Conservation (phyloP, 1,140 invertebrate genomes). For the Venustaconcha ellipsiformis region DNA sequence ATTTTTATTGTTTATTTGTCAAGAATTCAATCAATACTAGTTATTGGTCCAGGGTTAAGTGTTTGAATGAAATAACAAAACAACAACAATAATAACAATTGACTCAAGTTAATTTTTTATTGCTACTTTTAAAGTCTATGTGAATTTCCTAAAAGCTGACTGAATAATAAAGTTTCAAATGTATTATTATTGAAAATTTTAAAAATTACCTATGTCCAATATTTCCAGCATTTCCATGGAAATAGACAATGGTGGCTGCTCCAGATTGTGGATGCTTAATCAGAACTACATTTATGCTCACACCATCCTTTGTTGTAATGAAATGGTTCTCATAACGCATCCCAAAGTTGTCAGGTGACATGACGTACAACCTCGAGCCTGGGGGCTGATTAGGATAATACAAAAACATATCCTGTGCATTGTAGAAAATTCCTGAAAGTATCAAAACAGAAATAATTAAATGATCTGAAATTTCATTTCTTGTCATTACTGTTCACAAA, state of each 20-base stretch:
- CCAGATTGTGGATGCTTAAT: slow-evolving; percentile 79
- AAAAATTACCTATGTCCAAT: slow-evolving; percentile 86
- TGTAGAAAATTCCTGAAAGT: slow-evolving; percentile 75
- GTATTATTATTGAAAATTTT: background rate
- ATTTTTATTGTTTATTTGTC: too few relatives aligned
- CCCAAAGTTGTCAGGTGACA: slow-evolving; percentile 85
- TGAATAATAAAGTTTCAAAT: too few relatives aligned
- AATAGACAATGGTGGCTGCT: slow-evolving; percentile 84
- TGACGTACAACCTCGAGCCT: slow-evolving; percentile 87
- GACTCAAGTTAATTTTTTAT: too few relatives aligned
- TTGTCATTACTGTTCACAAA: too few relatives aligned
- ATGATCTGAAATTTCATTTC: too few relatives aligned
- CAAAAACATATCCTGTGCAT: slow-evolving; percentile 85
- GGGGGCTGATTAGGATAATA: slow-evolving; percentile 90
- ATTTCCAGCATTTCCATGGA: slow-evolving; percentile 97
- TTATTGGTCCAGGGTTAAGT: too few relatives aligned
- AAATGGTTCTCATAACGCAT: slow-evolving; percentile 86
- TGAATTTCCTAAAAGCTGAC: too few relatives aligned
- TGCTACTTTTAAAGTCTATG: too few relatives aligned
- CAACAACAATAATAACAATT: too few relatives aligned
- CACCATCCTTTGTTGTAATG: slow-evolving; percentile 79
- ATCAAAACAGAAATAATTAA: too few relatives aligned
- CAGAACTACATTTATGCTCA: slow-evolving; percentile 87
- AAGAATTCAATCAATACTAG: too few relatives aligned
- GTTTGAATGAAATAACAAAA: too few relatives aligned